Evolutionary conservation across 2,113 vertebrate species (phyloP).

Genomic region (Oreochromis niloticus): DNA sequence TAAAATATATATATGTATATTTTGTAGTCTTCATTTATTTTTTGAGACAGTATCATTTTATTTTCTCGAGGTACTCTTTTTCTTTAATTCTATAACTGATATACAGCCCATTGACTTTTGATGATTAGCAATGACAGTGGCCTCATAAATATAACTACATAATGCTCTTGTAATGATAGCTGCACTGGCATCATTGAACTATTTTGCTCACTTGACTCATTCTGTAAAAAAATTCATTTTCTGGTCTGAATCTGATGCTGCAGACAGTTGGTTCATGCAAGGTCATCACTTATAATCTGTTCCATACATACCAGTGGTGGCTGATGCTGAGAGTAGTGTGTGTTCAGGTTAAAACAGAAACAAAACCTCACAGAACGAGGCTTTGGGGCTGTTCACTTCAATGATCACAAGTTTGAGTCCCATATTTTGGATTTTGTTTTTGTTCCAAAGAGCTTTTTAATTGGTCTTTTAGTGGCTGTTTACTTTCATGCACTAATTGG

Average conservation of each 20-base stretch:
- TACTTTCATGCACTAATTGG: neutral
- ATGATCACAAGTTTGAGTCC: neutral
- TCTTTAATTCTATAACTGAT: neutral
- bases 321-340: neutral
- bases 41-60: neutral
- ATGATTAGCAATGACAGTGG: neutral
- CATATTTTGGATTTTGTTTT: neutral
- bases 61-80: neutral
- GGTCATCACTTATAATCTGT: neutral
- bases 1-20: no score
- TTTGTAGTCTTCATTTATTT: neutral
- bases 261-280: neutral
- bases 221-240: neutral
- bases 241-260: neutral
- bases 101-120: neutral
- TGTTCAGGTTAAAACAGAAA: neutral
- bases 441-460: neutral
- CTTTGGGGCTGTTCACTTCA: neutral
- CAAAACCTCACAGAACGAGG: neutral
- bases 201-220: neutral
- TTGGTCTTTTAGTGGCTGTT: neutral
- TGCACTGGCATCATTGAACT: neutral
- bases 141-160: neutral
- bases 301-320: neutral
- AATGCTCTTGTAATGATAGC: neutral